Evolutionary conservation across 2,888 invertebrate genomes (phyloP).

Genomic region (Phorcus lineatus): DNA sequence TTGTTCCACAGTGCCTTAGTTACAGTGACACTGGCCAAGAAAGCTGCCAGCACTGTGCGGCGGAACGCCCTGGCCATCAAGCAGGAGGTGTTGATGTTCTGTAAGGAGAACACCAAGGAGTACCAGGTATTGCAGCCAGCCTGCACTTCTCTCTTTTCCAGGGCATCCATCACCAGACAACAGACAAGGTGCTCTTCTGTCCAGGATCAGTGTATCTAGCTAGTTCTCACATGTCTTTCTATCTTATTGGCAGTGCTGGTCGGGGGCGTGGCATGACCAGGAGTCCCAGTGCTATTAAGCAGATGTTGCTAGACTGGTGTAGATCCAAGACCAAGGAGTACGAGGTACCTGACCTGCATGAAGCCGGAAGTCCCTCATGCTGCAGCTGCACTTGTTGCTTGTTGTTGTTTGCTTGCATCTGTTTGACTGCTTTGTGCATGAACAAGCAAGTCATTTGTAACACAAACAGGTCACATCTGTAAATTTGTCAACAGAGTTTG

Average conservation of each 20-base stretch:
- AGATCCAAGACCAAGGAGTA: conserved; percentile 97
- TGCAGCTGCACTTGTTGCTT: too few relatives aligned
- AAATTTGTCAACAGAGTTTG: too few relatives aligned
- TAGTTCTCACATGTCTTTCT: neutral
- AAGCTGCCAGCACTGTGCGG: conserved; percentile 79
- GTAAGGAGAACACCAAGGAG: conserved; percentile 66
- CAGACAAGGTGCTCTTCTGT: neutral
- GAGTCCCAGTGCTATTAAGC: conserved; percentile 96
- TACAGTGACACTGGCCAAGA: conserved; percentile 56
- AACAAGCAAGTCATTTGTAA: too few relatives aligned
- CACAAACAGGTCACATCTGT: too few relatives aligned
- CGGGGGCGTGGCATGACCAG: conserved; percentile 83
- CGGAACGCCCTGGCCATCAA: conserved; percentile 71
- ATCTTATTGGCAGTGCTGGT: conserved; percentile 12
- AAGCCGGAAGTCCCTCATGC: too few relatives aligned
- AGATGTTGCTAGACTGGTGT: conserved; percentile 96
- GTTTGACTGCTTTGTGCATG: too few relatives aligned
- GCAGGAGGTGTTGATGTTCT: conserved; percentile 72
- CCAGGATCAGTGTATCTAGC: neutral
- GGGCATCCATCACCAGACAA: neutral
- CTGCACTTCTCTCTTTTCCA: too few relatives aligned
- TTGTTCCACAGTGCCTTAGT: conserved; percentile 49
- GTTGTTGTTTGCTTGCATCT: too few relatives aligned
- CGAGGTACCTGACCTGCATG: conserved; percentile 82
- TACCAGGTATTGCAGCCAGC: conserved; percentile 66